Evolutionary conservation across 1,140 invertebrate species (phyloP), one percentile per base, ranked within the genome.

Genomic region (Zaprionus vittiger): DNA sequence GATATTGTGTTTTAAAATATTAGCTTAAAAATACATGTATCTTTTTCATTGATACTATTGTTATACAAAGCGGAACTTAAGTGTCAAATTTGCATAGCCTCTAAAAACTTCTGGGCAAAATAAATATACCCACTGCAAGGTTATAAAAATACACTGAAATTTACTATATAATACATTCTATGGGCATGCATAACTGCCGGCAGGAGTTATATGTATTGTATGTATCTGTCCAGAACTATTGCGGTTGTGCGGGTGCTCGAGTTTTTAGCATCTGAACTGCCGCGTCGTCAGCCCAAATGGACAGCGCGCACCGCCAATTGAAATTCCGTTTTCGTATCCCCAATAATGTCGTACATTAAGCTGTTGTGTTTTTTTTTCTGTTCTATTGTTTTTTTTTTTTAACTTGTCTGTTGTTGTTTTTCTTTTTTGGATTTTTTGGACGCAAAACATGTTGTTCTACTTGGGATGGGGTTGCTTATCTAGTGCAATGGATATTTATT

Each of bases 341-440:
- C 85, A 77, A 89, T 89, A 89, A 90, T 89, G 85, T 90, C 70
- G 75, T 84, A 81, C 81, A 90, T 81, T 81, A 79, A 80, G 69
- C 81, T 66, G 81, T 26, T 59, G 44, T 59, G 69, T 28, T 81
- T 80, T 71, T 68, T 63, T 68, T 63, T 65, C 69, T 75, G 7
- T 61, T 77, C 63, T 68, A 47, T 67, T 61, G 65, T 59, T 38
- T 65, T 54, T 28, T 54, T 28, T 71, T 26, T 65, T 71, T 55
- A 62, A 26, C 57, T 15, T 70, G 65, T 62, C 3, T 61, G 22
- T 62, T 54, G 31, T 59, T 37, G 20, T 34, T 57, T 14, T 49
- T 28, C 54, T 41, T 64, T 41, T 55, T 44, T 61, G 41, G n/a
- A 37, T 63, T 41, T n/a, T 41, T 41, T 7, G 28, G 5, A 26